phyloP scores from a whole-genome alignment of 1,140 invertebrate species.

The Wiebesia pumilae region DNA sequence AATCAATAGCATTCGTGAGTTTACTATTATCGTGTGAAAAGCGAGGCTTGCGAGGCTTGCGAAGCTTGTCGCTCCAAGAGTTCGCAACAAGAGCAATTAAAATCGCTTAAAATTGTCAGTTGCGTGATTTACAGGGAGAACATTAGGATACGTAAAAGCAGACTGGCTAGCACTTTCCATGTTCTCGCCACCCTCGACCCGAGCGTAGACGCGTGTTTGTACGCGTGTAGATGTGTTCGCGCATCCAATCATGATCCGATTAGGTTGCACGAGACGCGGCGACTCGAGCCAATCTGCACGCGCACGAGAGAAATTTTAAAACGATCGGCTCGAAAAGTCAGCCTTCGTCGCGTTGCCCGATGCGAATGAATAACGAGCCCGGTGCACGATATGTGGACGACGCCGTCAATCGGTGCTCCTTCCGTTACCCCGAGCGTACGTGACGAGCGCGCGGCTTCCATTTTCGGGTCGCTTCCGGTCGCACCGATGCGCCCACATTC shows the following conservation, averaged over 20 bases:
- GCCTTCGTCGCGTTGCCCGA: neutral
- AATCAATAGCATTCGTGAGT: no score
- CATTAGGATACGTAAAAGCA: neutral
- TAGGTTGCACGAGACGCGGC: constrained; percentile 6
- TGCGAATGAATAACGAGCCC: constrained; percentile 36
- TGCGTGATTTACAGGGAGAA: neutral
- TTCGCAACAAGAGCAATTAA: neutral
- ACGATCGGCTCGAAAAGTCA: constrained; percentile 2
- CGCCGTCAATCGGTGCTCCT: constrained; percentile 17
- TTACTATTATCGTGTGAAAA: no score
- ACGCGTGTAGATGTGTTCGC: neutral
- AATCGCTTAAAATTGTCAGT: neutral
- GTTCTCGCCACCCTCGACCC: neutral
- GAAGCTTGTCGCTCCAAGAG: neutral
- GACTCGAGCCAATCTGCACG: neutral
- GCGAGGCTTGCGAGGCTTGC: no score
- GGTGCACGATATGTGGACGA: constrained; percentile 17
- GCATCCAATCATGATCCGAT: constrained; percentile 21
- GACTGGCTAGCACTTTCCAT: neutral
- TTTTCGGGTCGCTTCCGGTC: constrained; percentile 46
- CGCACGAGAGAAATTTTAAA: constrained; percentile 36
- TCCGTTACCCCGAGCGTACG: constrained; percentile 31
- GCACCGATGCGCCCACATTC: neutral
- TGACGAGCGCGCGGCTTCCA: constrained; percentile 35
- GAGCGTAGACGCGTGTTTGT: neutral